Base-by-base conservation (phyloP, 2,888 invertebrate genomes). In the Tetragnatha montana region DNA sequence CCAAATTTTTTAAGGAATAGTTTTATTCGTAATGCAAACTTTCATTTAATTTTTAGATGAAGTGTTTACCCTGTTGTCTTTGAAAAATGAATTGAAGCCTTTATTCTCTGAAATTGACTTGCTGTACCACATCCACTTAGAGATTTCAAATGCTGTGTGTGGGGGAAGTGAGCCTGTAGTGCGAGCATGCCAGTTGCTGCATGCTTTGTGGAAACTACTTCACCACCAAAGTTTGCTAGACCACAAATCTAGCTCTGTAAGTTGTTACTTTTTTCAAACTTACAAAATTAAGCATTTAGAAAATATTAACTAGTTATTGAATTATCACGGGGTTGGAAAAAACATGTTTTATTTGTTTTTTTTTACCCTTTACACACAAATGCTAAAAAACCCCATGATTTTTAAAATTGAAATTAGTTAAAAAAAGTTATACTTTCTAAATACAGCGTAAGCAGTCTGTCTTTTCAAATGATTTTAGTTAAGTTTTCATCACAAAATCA, bases 171-270 rank as follows among this genome's bases (percentile, higher is more conserved):
- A 81, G 8, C 81, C 89, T 49, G 81, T 85, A 17, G 80, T 68
- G 17, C 81, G 68, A 71, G 81, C 85, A 19, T 85, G 81, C 73
- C 70, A 21, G 21, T 6, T 85, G 12, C 17, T 89, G 51, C 80
- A 89, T 60, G 51, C 71, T 49, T 50, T 89, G 4, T 89, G 89
- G 89, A 70, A 85, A 17, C 47, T 76, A n/a, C 71, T 89, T 10
- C 47, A 70, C 19, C 75, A 81, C 35, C 75, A 75, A 6, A 86
- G 81, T 51, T 47, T 89, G 35, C 76, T 71, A 51, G 81, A 81
- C 7, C 81, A 76, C 7, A 17, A n/a, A 17, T 85, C 89, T 8
- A 17, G 50, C 3, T 68, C 71, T n/a, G 89, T 89, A 76, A 78
- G 81, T 14, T 73, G 51, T 8, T 73, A 7, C 17, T 68, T 82